Base-by-base conservation (phyloP, 2,888 invertebrate genomes). In the Mystacides longicornis region DNA sequence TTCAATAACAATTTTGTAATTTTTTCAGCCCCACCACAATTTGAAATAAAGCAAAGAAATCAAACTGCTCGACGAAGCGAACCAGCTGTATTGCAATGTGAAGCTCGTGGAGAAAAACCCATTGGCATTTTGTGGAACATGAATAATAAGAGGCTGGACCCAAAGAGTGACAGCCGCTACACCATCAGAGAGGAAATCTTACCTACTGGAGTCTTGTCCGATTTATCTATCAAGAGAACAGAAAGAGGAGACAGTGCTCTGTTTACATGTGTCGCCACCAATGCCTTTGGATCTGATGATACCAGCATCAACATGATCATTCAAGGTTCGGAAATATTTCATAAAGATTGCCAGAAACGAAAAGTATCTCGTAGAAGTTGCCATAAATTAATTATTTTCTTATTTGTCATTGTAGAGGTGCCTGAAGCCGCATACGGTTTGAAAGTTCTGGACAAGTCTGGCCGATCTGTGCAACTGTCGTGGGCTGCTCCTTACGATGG, bases 241-340 rank as follows among this genome's bases (percentile, higher is more conserved):
- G 93, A 93, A 74, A 79, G 93, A 66, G 85, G 86, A 23, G 93
- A 94, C 70, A 89, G 92, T 2, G 93, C 93, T 1, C 75, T 93
- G 1, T 94, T 93, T 67, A 92, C 93, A 27, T 94, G 94, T 67
- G 89, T 93, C 11, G 93, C 93, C 1, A 93, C 93, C 2, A 94
- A 94, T 69, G 91, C 93, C 18, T 94, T 93, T 68, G 93, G 93
- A 51, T 93, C 91, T 62, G 94, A 93, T 68, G 93, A 94, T 66
- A 90, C 93, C n/a, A 93, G 91, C 73, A 93, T 94, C 67, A 93
- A 93, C 70, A 87, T 94, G 83, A 93, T 94, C 63, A 87, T 94
- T 63, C 93, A 94, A 82, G 90, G 89, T 83, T 73, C 67, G 60
- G 70, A 70, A 21, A 51, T 55, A 53, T 54, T 50, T 23, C 27